Percentiles rank a stretch among this genome's conserved stretches.
Conservation (phyloP, 2,888 invertebrate genomes). For the Pachymerium ferrugineum region DNA sequence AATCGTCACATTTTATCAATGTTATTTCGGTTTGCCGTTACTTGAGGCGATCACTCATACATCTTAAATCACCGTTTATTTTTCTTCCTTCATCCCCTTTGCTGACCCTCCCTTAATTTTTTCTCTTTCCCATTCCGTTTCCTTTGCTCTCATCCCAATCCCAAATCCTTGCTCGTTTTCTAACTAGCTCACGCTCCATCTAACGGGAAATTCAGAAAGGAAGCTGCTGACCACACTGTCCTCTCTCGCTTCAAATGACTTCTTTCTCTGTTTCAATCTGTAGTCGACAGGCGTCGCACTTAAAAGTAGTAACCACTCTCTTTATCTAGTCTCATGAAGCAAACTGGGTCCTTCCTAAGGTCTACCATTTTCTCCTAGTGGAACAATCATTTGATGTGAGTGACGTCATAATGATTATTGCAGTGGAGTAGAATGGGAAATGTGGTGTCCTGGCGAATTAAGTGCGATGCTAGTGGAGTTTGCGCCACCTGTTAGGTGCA, state of each 20-base stretch:
- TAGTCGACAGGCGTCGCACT: neutral
- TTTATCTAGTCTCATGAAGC: neutral
- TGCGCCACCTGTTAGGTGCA: no score
- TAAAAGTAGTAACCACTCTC: neutral
- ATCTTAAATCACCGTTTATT: neutral
- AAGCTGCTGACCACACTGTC: neutral
- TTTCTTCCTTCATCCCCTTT: neutral
- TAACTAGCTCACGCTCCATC: constrained; percentile 10
- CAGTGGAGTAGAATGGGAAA: no score
- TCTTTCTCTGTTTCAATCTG: neutral
- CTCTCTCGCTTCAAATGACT: neutral
- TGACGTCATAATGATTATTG: no score
- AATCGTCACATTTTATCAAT: no score
- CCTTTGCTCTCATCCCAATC: no score
- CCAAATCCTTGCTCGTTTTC: neutral
- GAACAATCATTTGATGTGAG: neutral
- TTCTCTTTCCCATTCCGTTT: no score
- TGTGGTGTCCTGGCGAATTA: no score
- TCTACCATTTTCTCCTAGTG: neutral
- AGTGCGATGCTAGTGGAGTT: no score
- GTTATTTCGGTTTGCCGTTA: no score
- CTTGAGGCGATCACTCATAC: no score
- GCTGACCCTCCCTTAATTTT: neutral
- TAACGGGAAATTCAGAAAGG: constrained; percentile 4
- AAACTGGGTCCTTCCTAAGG: neutral